A percentile compares a stretch with the other conserved stretches of the same genome.
Evolutionary conservation across 2,888 invertebrate genomes (phyloP).

Genomic region (Ligdia adustata): DNA sequence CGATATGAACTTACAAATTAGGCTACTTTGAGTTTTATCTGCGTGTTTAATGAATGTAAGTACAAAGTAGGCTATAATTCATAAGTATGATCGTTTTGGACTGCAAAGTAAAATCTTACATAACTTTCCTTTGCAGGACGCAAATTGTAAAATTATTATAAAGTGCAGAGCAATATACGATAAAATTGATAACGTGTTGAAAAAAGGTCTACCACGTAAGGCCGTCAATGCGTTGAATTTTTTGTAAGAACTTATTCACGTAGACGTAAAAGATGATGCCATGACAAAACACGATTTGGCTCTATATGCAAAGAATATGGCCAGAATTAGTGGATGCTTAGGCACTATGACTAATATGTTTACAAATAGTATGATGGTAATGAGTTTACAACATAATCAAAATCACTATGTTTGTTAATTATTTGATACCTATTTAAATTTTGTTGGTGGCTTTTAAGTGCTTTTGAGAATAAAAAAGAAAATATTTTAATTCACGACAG

Average conservation of each 20-base stretch:
- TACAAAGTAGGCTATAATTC: too few relatives aligned
- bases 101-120: too few relatives aligned
- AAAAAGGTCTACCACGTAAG: slow-evolving; percentile 48
- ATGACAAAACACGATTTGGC: slow-evolving; percentile 41
- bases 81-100: too few relatives aligned
- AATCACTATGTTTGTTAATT: too few relatives aligned
- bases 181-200: slow-evolving; percentile 51
- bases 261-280: slow-evolving; percentile 40
- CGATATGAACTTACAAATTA: slow-evolving; percentile 52
- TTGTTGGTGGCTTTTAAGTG: too few relatives aligned
- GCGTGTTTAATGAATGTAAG: slow-evolving; percentile 60
- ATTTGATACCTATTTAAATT: too few relatives aligned
- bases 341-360: slow-evolving; percentile 61
- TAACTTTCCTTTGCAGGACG: slow-evolving; percentile 47
- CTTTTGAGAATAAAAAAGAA: too few relatives aligned
- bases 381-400: too few relatives aligned
- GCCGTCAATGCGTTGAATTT: slow-evolving; percentile 58
- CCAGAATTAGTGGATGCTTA: slow-evolving; percentile 67
- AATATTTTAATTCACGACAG: too few relatives aligned
- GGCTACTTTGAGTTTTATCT: slow-evolving; percentile 58
- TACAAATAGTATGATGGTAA: slow-evolving; percentile 61
- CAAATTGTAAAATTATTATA: slow-evolving; percentile 48
- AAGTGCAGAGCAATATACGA: slow-evolving; percentile 58
- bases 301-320: slow-evolving; percentile 57
- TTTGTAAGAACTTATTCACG: slow-evolving; percentile 54